Evolutionary conservation across 2,797 vertebrate genomes (phyloP).

Genomic region (Chromis chromis): DNA sequence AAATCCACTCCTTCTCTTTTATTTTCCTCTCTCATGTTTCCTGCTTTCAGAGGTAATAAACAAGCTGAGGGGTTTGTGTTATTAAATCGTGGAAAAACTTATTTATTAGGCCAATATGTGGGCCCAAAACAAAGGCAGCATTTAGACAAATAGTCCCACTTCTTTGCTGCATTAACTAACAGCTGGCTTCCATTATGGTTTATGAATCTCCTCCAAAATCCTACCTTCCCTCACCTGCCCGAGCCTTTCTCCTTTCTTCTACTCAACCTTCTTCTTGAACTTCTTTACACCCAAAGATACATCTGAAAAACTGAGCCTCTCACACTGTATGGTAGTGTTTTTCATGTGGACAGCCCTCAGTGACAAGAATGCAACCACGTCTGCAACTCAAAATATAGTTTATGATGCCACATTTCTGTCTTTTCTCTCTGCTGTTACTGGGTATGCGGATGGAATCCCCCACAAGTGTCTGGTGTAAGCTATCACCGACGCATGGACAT

Average conservation of each 20-base stretch:
- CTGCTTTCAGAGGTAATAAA: conserved; percentile 37
- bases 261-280: conserved; percentile 1
- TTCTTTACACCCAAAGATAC: neutral
- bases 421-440: neutral
- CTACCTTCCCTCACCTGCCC: conserved; percentile 54
- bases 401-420: conserved; percentile 14
- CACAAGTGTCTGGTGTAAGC: conserved; percentile 25
- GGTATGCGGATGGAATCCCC: neutral
- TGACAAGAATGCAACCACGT: conserved; percentile 14
- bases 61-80: conserved; percentile 15
- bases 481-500: conserved; percentile 27
- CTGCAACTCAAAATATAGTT: conserved; percentile 24
- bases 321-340: neutral
- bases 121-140: conserved; percentile 41
- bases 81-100: conserved; percentile 37
- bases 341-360: conserved; percentile 5
- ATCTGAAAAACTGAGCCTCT: conserved; percentile 21
- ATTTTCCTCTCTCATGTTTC: conserved; percentile 29
- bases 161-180: conserved; percentile 52
- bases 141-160: conserved; percentile 45
- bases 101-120: conserved; percentile 50
- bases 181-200: conserved; percentile 77
- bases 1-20: conserved; percentile 15
- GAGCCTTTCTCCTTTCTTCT: conserved; percentile 11
- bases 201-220: conserved; percentile 51